phyloP scores from a whole-genome alignment of 2,888 invertebrate species.

The Catocala fraxini region DNA sequence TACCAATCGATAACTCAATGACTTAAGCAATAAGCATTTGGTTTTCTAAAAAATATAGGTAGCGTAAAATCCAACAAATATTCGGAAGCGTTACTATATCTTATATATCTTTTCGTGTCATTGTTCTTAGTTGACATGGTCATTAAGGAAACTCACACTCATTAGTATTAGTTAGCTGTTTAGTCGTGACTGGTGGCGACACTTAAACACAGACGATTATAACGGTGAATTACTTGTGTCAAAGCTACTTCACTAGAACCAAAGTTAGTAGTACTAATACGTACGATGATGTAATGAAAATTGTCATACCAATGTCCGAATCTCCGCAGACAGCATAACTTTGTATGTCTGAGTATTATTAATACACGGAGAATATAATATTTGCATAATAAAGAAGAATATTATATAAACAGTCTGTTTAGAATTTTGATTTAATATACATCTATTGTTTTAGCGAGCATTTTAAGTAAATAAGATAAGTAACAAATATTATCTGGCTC shows the following conservation, averaged over 20 bases:
- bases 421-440: too few species aligned
- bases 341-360: too few species aligned
- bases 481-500: slow-evolving; percentile 5
- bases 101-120: slow-evolving; percentile 24
- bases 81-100: neutral
- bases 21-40: too few species aligned
- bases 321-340: too few species aligned
- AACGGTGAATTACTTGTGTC: slow-evolving; percentile 45
- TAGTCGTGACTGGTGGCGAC: slow-evolving; percentile 53
- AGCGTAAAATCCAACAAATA: too few species aligned
- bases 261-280: slow-evolving; percentile 12
- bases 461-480: slow-evolving; percentile 8
- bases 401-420: too few species aligned
- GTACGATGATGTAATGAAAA: too few species aligned
- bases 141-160: slow-evolving; percentile 62
- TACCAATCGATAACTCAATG: too few species aligned
- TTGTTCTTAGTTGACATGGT: slow-evolving; percentile 60
- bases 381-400: neutral
- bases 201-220: slow-evolving; percentile 41
- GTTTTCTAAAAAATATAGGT: too few species aligned
- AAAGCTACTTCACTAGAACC: slow-evolving; percentile 32
- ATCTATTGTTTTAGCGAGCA: slow-evolving; percentile 11
- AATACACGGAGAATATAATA: slow-evolving; percentile 11
- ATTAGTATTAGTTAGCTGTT: slow-evolving; percentile 61
- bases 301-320: too few species aligned